These are phyloP conservation scores for Sesamia inferens DNA, from an alignment of 2,888 invertebrate genomes.

Conservation along the genomic window DNA sequence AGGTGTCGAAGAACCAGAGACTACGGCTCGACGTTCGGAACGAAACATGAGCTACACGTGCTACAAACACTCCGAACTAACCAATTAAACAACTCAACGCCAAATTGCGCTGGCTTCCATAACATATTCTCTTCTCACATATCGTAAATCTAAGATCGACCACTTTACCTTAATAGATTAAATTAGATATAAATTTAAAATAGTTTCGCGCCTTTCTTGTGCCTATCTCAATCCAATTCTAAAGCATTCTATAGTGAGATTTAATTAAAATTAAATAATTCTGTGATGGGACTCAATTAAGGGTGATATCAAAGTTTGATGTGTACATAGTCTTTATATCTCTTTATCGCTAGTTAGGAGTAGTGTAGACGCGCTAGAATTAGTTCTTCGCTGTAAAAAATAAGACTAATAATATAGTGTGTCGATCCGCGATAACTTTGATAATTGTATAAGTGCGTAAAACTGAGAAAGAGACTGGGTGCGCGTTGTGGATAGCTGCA, in stretches of 20 bases:
- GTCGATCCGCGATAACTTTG: constrained; percentile 56
- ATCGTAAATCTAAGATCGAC: constrained; percentile 85
- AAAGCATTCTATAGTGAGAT: constrained; percentile 81
- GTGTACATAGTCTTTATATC: constrained; percentile 76
- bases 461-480: constrained; percentile 28
- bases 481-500: constrained; percentile 51
- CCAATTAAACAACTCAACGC: constrained; percentile 75
- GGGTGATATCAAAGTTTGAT: constrained; percentile 78
- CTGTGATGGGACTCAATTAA: constrained; percentile 83
- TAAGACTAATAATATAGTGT: constrained; percentile 51
- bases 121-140: constrained; percentile 84
- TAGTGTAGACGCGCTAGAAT: constrained; percentile 77
- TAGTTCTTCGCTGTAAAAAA: constrained; percentile 60
- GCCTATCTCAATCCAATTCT: constrained; percentile 86
- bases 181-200: constrained; percentile 77
- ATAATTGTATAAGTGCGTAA: constrained; percentile 57
- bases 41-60: constrained; percentile 83
- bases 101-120: constrained; percentile 90
- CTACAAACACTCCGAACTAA: constrained; percentile 65
- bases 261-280: constrained; percentile 75
- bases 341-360: constrained; percentile 74
- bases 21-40: constrained; percentile 87
- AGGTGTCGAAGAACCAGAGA: constrained; percentile 88
- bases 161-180: constrained; percentile 70
- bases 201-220: constrained; percentile 87